phyloP scores from a whole-genome alignment of 2,888 invertebrate species.

The Apodemia zela region DNA sequence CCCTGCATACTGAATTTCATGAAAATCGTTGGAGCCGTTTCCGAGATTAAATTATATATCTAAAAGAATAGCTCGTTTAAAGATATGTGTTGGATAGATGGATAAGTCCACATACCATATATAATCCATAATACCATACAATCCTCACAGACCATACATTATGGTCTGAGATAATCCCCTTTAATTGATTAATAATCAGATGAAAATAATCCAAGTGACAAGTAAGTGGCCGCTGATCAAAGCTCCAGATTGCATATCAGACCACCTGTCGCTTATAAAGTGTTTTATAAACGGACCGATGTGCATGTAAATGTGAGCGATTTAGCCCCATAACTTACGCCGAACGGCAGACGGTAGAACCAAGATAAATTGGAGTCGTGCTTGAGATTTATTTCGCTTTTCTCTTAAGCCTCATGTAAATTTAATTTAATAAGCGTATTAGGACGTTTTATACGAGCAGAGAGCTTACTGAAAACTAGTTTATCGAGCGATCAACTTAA shows the following conservation, averaged over 20 bases:
- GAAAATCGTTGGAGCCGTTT: no score
- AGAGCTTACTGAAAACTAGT: background rate
- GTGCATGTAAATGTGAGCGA: background rate
- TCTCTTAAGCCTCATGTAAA: slow-evolving; percentile 10
- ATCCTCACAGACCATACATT: background rate
- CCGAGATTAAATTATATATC: no score
- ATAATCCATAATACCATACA: background rate
- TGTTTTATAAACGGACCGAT: slow-evolving; percentile 7
- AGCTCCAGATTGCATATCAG: slow-evolving; percentile 11
- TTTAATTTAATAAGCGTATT: slow-evolving; percentile 14
- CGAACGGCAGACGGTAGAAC: background rate
- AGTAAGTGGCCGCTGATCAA: background rate
- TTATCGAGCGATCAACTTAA: background rate
- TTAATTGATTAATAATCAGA: background rate
- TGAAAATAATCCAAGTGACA: slow-evolving; percentile 4
- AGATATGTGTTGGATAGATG: no score
- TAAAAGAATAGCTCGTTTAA: no score
- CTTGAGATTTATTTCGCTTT: slow-evolving; percentile 3
- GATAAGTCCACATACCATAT: background rate
- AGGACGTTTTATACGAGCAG: slow-evolving; percentile 1
- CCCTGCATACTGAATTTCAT: no score
- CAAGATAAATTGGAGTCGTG: slow-evolving; percentile 11
- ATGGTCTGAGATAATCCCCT: background rate
- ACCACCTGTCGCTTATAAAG: slow-evolving; percentile 15
- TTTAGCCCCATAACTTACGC: slow-evolving; percentile 9